Conservation (phyloP, 2,113 vertebrate species). For the Syrmaticus mikado region DNA sequence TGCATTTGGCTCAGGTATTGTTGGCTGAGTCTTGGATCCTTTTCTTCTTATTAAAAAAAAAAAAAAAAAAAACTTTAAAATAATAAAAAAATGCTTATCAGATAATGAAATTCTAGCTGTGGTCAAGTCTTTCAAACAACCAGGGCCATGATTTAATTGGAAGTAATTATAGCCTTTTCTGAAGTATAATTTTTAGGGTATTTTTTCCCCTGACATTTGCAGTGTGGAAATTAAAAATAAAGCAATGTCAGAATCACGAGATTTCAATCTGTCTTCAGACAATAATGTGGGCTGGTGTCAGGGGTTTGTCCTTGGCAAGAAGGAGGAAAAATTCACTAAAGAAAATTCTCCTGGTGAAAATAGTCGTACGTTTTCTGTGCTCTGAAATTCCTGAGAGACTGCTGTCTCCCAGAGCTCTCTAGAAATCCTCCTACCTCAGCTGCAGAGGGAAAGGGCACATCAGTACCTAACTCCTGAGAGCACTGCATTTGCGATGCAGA, state of each 20-base stretch:
- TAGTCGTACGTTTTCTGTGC: neutral
- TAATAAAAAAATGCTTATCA: constrained; percentile 65
- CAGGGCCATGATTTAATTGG: constrained; percentile 72
- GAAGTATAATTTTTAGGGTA: constrained; percentile 75
- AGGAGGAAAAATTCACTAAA: constrained; percentile 8
- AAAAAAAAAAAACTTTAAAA: constrained; percentile 60
- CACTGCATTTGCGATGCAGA: neutral
- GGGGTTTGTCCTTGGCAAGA: constrained; percentile 63
- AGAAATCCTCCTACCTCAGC: neutral
- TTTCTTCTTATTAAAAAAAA: constrained; percentile 16
- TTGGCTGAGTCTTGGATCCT: constrained; percentile 17
- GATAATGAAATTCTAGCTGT: constrained; percentile 74
- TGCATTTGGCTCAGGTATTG: constrained; percentile 59
- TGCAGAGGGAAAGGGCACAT: constrained; percentile 12
- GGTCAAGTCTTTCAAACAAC: constrained; percentile 75
- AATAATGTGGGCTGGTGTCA: constrained; percentile 68
- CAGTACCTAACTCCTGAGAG: constrained; percentile 9
- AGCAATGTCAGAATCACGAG: constrained; percentile 63
- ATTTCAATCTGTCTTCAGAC: constrained; percentile 70
- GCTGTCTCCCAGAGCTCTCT: neutral
- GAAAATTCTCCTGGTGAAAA: constrained; percentile 30
- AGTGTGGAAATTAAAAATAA: constrained; percentile 72
- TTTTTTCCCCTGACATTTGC: constrained; percentile 75
- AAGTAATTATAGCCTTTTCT: constrained; percentile 77
- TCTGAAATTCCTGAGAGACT: constrained; percentile 12